Conservation (phyloP, 2,797 vertebrate genomes). For the Bufotes viridis region DNA sequence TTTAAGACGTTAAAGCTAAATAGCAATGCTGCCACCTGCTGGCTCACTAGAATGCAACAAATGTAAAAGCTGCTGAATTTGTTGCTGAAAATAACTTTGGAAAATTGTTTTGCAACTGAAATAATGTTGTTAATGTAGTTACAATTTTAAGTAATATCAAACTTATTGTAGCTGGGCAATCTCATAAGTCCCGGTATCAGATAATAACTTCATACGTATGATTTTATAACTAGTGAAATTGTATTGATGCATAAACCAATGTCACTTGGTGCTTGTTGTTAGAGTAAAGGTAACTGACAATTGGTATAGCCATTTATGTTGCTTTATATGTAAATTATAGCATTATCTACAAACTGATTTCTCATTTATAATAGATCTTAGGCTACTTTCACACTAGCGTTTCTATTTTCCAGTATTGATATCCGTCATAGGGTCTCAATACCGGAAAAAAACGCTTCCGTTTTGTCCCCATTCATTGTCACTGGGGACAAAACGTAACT, state of each 20-base stretch:
- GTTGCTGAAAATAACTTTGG: background rate
- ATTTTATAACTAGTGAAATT: background rate
- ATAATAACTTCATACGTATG: too few species aligned
- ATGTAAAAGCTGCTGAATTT: background rate
- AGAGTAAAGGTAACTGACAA: background rate
- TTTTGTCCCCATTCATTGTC: too few species aligned
- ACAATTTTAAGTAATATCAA: background rate
- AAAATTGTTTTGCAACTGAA: background rate
- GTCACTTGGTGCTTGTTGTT: background rate
- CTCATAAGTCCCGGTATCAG: too few species aligned
- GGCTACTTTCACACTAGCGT: too few species aligned
- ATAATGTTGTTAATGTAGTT: background rate
- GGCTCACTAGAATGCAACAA: background rate
- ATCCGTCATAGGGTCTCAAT: too few species aligned
- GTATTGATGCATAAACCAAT: background rate
- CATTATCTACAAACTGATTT: background rate
- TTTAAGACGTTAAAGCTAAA: background rate
- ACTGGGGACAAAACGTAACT: too few species aligned
- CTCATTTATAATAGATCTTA: background rate
- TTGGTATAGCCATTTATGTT: background rate
- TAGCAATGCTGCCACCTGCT: slow-evolving; percentile 57
- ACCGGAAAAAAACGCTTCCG: too few species aligned
- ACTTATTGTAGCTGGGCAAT: too few species aligned
- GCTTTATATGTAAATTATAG: too few species aligned
- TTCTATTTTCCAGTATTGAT: too few species aligned